Evolutionary conservation across 2,888 invertebrate species (phyloP).

Genomic region (Heterodera filipjevi): DNA sequence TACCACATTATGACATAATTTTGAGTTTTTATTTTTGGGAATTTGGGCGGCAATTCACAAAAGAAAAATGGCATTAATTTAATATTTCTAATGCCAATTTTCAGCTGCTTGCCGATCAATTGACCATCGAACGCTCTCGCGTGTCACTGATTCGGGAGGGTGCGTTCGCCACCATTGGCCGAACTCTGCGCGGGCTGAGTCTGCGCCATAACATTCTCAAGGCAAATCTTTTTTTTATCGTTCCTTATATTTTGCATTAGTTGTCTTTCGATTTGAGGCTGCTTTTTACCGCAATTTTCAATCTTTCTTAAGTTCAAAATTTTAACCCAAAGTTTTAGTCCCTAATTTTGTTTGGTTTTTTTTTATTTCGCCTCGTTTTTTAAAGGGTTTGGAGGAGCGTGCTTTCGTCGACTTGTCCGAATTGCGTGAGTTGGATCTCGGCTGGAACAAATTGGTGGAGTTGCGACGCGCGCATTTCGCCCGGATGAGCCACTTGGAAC

Average conservation of each 20-base stretch:
- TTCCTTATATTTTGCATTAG: background rate
- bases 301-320: too few relatives aligned
- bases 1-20: too few relatives aligned
- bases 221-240: background rate
- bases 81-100: too few relatives aligned
- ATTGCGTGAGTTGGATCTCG: conserved; percentile 56
- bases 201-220: conserved; percentile 53
- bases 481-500: conserved; percentile 37
- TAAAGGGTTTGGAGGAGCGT: conserved; percentile 47
- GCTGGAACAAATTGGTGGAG: conserved; percentile 66
- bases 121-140: conserved; percentile 49
- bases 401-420: conserved; percentile 47
- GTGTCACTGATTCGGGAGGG: conserved; percentile 47
- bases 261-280: too few relatives aligned
- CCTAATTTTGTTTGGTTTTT: too few relatives aligned
- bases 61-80: background rate
- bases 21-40: too few relatives aligned
- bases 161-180: conserved; percentile 45
- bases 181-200: conserved; percentile 25
- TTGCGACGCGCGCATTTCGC: conserved; percentile 64
- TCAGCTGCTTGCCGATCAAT: conserved; percentile 5
- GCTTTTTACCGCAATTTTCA: too few relatives aligned
- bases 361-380: background rate
- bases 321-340: too few relatives aligned
- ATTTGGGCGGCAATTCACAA: too few relatives aligned